Evolutionary conservation across 37 sponge, comb jelly and placozoan species (phyloP), one percentile per base, ranked within the genome.

Genomic region (Beroe forskalii): DNA sequence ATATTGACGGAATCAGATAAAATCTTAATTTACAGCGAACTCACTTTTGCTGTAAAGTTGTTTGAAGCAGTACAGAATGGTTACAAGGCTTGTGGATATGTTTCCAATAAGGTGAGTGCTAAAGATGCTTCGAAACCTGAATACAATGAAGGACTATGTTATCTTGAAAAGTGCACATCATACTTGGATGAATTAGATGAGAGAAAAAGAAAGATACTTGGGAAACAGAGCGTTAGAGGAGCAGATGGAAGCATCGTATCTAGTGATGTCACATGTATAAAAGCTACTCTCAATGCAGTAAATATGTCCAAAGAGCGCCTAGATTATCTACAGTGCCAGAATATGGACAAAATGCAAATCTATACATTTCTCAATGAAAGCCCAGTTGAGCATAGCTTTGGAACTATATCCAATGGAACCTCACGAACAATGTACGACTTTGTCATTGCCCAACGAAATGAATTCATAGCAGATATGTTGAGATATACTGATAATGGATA

Each of bases 21-120:
- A 30, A 63, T 63, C 25, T 20, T 63, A 3, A 30, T 63, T 4
- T 30, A 63, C 25, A 63, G 28, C 6, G 25, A 63, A 3, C 25
- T 63, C 28, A 30, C 20, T 20, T 63, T 63, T 63, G 66, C n/a
- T 3, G 25, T 63, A 4, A 63, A 19, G 24, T 20, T 63, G 6
- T 63, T 24, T 24, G 25, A 19, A 30, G 66, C 66, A 63, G 66
- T 63, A 63, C 66, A 63, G 25, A 63, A 63, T 19, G 66, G 66
- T 3, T 63, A 63, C 66, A 63, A 4, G 2, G 25, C 24, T 3
- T 63, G 66, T 19, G 66, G 66, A 4, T 63, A n/a, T 63, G 25
- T 23, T 23, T 28, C 28, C 25, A 30, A 63, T 30, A 63, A 63
- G 23, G 25, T 63, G 2, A 28, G 28, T 63, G 66, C 66, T 4